Conservation (phyloP, 2,888 invertebrate species). For the Nudaria mundana region DNA sequence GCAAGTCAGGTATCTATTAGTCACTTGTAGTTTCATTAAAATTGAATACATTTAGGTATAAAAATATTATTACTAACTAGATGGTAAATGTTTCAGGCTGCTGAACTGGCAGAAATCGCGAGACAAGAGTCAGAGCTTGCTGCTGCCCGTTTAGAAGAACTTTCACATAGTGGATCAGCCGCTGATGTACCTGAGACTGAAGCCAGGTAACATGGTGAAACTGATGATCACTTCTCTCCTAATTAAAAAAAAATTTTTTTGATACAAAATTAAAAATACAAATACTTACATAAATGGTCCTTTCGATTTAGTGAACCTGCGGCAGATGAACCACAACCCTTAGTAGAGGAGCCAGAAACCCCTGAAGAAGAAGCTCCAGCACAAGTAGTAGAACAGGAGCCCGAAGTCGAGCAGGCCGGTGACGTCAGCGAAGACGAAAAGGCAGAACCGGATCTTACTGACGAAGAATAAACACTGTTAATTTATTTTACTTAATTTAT, state of each 20-base stretch:
- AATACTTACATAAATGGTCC: too few relatives aligned
- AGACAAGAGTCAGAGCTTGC: constrained; percentile 81
- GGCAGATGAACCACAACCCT: constrained; percentile 62
- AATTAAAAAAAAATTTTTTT: neutral
- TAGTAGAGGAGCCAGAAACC: constrained; percentile 74
- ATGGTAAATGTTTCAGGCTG: constrained; percentile 68
- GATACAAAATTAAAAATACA: neutral
- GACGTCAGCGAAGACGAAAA: constrained; percentile 73
- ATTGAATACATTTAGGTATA: neutral
- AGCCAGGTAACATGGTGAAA: constrained; percentile 42
- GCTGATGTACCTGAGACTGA: constrained; percentile 62
- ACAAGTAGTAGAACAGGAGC: constrained; percentile 48
- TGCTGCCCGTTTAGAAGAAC: constrained; percentile 81
- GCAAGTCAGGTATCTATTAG: constrained; percentile 79
- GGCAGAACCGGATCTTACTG: constrained; percentile 77
- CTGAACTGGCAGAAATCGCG: constrained; percentile 85
- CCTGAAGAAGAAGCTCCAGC: constrained; percentile 56
- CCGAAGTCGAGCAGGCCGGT: constrained; percentile 21
- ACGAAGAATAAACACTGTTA: constrained; percentile 65
- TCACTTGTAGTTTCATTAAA: neutral
- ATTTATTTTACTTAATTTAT: constrained; percentile 21
- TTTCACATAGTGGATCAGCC: constrained; percentile 66
- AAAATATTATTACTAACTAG: neutral
- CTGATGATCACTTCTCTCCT: neutral
- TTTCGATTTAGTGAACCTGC: constrained; percentile 50